Percentiles rank a stretch among this genome's conserved stretches.
phyloP scores from a whole-genome alignment of 1,140 invertebrate species.

The Bicyclus anynana region DNA sequence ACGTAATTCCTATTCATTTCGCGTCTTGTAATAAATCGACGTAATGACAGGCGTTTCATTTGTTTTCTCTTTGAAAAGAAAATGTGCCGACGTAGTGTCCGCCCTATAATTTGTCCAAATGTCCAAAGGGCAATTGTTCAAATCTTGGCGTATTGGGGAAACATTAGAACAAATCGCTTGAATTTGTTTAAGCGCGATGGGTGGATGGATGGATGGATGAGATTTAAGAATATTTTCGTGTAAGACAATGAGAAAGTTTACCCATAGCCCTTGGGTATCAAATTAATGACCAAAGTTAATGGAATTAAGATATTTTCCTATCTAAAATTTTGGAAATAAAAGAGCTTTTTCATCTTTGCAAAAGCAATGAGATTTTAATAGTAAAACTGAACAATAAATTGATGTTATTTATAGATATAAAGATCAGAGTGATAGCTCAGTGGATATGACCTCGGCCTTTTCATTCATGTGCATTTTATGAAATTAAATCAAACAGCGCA shows the following conservation, averaged over 20 bases:
- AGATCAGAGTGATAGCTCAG: no score
- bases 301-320: no score
- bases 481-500: no score
- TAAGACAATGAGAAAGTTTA: not conserved
- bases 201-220: no score
- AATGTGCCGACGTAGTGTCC: not conserved
- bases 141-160: not conserved
- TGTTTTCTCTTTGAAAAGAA: not conserved
- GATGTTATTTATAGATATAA: no score
- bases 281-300: not conserved
- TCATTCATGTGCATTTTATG: no score
- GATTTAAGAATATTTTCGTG: not conserved
- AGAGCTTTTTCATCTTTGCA: no score
- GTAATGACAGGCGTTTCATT: conserved; percentile 2
- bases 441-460: no score
- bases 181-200: not conserved
- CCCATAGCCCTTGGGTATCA: not conserved
- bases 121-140: not conserved
- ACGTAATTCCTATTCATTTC: conserved; percentile 1
- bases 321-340: no score
- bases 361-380: no score
- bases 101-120: not conserved
- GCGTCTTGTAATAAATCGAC: conserved; percentile 2
- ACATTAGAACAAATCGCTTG: not conserved
- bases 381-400: no score